Evolutionary conservation across 2,888 invertebrate genomes (phyloP), one percentile per base, ranked within the genome.

Genomic region (Caenorhabditis sp.): DNA sequence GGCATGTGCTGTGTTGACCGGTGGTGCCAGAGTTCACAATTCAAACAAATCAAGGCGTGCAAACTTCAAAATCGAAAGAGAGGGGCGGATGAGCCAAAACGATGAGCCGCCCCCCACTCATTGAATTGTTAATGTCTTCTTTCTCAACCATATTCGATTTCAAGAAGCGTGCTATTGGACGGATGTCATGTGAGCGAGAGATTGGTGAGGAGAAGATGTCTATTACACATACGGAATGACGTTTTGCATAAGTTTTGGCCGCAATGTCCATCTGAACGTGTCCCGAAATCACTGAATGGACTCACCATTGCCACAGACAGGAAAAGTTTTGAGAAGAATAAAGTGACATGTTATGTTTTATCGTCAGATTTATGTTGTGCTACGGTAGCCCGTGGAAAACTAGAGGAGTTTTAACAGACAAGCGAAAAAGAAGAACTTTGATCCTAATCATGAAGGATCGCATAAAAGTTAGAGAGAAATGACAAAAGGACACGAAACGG

Each of bases 91-190:
- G 41, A 62, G 39, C 24, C 4, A 53, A 26, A 39, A 50, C 35
- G 22, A 30, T 6, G 11, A 41, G n/a, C 24, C 13, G 35, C 35
- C 45, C 46, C 45, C 52, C 50, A 61, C 53, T 58, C 30, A 35
- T 53, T 32, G 35, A 43, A 58, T 58, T 58, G 52, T 37, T 41
- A 65, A 58, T 63, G 58, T 45, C 63, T 59, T 30, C 32, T 73
- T 73, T 73, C 73, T 65, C 73, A 73, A 73, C 58, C 63, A 73
- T 73, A 73, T 73, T 73, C 53, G 65, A 41, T 73, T 73, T 73
- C 73, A 72, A 63, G 43, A 46, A 58, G 58, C 62, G 50, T 48
- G 61, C 61, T 46, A 61, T 66, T 27, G 48, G 41, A 41, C 68
- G 43, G 52, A 68, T 68, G 68, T 52, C 68, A 46, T 66, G 66